A percentile compares a stretch with the other conserved stretches of the same genome.
Evolutionary conservation across 2,113 vertebrate genomes (phyloP).

Genomic region (Xenotilapia flavipinnis): DNA sequence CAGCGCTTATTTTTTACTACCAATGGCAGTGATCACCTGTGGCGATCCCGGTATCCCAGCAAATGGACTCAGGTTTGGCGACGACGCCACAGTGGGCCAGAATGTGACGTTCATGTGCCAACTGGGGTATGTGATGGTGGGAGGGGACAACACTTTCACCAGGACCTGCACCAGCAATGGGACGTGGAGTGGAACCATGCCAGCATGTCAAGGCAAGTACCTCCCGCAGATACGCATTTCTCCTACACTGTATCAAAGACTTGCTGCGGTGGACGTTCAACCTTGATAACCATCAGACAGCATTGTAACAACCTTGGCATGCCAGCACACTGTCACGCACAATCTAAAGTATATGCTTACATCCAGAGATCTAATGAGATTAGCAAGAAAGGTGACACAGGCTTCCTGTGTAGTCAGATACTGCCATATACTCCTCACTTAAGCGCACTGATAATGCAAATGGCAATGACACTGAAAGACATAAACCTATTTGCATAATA

Average conservation of each 20-base stretch:
- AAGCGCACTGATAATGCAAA: not conserved
- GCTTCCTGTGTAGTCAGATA: slow-evolving; percentile 8
- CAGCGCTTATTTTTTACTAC: not conserved
- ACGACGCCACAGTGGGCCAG: slow-evolving; percentile 86
- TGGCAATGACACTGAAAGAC: not conserved
- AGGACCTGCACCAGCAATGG: slow-evolving; percentile 89
- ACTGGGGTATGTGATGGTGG: slow-evolving; percentile 84
- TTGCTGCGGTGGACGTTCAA: not conserved
- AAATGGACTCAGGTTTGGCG: slow-evolving; percentile 86
- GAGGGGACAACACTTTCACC: slow-evolving; percentile 59
- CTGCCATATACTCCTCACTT: not conserved
- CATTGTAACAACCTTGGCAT: slow-evolving; percentile 29
- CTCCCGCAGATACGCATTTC: not conserved
- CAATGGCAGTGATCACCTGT: slow-evolving; percentile 86
- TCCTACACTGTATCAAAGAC: not conserved
- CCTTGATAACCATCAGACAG: slow-evolving; percentile 45
- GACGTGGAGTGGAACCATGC: slow-evolving; percentile 87
- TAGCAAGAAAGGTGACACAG: slow-evolving; percentile 42
- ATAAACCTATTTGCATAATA: not conserved
- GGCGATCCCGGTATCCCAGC: slow-evolving; percentile 90
- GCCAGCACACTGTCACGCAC: not conserved
- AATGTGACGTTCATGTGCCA: slow-evolving; percentile 92
- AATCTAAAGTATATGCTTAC: slow-evolving; percentile 30
- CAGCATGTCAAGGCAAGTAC: slow-evolving; percentile 70
- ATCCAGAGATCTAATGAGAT: slow-evolving; percentile 40